Base-by-base conservation (phyloP, 2,113 vertebrate genomes). In the Oreocharis arfaki region DNA sequence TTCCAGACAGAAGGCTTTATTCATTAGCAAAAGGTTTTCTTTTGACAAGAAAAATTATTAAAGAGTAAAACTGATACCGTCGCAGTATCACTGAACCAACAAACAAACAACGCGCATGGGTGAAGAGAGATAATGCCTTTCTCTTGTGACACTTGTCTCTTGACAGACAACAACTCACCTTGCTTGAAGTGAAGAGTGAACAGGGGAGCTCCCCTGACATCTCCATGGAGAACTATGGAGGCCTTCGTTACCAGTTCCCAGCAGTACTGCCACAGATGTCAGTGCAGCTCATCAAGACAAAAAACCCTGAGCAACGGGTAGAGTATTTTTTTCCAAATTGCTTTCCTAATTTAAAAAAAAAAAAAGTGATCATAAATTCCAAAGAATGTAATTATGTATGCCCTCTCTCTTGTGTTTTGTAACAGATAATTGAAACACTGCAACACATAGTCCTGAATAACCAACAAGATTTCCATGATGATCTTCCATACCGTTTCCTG, bases 361-460 rank as follows among this genome's bases (percentile, higher is more conserved):
- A 23, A 41, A 22, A 44, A 61, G 6, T 7, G 7, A 56, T 50
- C 9, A 10, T 16, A 24, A 35, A 42, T 61, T 52, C 26, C 21
- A 35, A 42, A 46, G 11, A 37, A 30, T 46, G 33, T 42, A 59
- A 46, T 44, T 63, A 30, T 3, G 4, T 23, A 41, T 61, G 20
- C 28, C 33, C 27, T 20, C 41, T 73, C 30, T 89, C 35, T 73
- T 22, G 1, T 79, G 19, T 75, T 87, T 84, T 85, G 46, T 80
- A 28, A 68, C 89, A 99, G 99, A 97, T 98, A 91, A n/a, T 87
- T 1, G 98, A 98, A 73, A 82, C 98, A 24, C 89, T 99, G 57
- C 98, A 98, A 19, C 96, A 94, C 50, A 85, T 99, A 96, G 97
- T 98, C 57, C 79, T 97, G 76, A 97, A 94, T 20, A 98, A 98